Evolutionary conservation across 2,888 invertebrate genomes (phyloP).

Genomic region (Ferrisia virgata): DNA sequence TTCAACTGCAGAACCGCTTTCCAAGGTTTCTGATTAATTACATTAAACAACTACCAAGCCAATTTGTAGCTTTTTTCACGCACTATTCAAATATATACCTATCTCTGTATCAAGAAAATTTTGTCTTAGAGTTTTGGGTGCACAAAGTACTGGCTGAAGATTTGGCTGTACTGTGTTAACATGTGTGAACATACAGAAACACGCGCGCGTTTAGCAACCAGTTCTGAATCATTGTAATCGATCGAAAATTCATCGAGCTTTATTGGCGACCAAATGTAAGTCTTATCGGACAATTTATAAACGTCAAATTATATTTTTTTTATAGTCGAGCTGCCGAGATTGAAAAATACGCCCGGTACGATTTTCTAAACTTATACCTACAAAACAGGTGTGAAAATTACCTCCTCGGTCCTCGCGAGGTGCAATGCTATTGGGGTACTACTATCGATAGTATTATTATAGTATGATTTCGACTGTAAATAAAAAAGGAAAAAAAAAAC

Average conservation of each 20-base stretch:
- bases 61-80: too few species aligned
- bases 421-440: neutral
- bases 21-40: too few species aligned
- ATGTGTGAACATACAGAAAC: too few species aligned
- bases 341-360: neutral
- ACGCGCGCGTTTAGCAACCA: too few species aligned
- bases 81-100: too few species aligned
- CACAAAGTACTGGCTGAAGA: too few species aligned
- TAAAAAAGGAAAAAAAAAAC: too few species aligned
- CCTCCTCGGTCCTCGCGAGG: neutral
- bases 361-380: neutral
- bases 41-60: too few species aligned
- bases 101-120: too few species aligned
- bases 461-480: neutral
- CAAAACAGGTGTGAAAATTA: slow-evolving; percentile 14
- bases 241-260: neutral
- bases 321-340: neutral
- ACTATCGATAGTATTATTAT: neutral
- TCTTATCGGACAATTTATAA: neutral
- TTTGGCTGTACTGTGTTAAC: too few species aligned
- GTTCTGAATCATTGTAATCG: neutral
- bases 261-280: neutral
- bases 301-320: neutral
- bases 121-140: too few species aligned
- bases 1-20: too few species aligned